Evolutionary conservation across 2,888 invertebrate species (phyloP), one percentile per base, ranked within the genome.

Genomic region (Acrobasis repandana): DNA sequence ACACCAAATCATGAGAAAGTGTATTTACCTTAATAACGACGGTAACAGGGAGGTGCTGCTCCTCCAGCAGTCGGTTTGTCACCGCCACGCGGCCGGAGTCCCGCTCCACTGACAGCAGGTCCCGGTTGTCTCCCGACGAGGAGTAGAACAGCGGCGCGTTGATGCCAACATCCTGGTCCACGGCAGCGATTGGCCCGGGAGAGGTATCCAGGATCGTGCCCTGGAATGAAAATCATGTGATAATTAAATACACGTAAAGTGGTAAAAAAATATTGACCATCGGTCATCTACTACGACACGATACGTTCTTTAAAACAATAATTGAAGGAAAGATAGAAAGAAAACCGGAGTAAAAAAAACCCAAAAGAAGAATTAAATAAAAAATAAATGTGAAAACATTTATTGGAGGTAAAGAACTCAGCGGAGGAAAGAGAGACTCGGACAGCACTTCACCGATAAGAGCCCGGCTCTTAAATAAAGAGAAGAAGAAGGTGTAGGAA

Each of bases 81-180:
- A 95, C 88, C 20, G 92, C 88, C 43, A 96, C 91, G 65, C 93
- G 90, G 2, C 95, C 96, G 14, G 94, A 93, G 73, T 95, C 94
- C 33, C 93, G 85, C 74, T 96, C 94, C 33, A 97, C 90, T 58
- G 84, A 85, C 64, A 97, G 93, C 70, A 94, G 94, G 0, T 93
- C 90, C 2, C 72, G 70, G 74, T 94, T 93, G 73, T 95, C 95
- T n/a, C 94, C 93, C 67, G 95, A 94, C 63, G 95, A 94, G 0
- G 94, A 91, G 86, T 96, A 97, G 72, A 93, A 93, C 51, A 97
- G 93, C 0, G 95, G 94, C 0, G 96, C 95, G 71, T 94, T 95
- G 70, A 97, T 96, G 33, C 96, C 96, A 47, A 93, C 78, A 75
- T 97, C 97, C 81, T 97, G 97, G 87, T 98, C 98, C 38, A 93